Percentiles rank a stretch among this genome's conserved stretches.
Conservation (phyloP, 2,797 vertebrate genomes). For the Anolis apletophallus region DNA sequence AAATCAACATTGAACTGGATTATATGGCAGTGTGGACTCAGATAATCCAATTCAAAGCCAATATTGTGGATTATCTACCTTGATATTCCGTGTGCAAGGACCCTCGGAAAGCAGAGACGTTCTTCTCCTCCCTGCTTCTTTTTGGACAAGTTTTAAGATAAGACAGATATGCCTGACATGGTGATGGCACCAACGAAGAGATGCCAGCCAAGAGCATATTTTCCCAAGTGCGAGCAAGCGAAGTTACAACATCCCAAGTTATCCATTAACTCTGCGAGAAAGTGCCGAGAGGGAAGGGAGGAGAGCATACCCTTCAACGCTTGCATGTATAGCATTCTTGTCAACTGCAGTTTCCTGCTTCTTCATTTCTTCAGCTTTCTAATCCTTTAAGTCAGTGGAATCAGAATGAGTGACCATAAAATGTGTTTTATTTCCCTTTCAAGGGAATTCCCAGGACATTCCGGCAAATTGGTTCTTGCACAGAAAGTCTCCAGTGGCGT, state of each 20-base stretch:
- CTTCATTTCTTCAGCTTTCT: slow-evolving; percentile 44
- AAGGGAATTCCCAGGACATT: slow-evolving; percentile 12
- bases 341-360: slow-evolving; percentile 36
- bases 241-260: slow-evolving; percentile 51
- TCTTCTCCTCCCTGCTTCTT: background rate
- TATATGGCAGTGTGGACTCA: too few species aligned
- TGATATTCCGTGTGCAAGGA: too few species aligned
- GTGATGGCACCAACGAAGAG: slow-evolving; percentile 42
- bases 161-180: slow-evolving; percentile 51
- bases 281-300: background rate
- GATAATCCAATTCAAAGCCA: too few species aligned
- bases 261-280: slow-evolving; percentile 57
- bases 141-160: slow-evolving; percentile 48
- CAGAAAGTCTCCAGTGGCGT: slow-evolving; percentile 16
- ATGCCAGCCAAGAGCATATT: slow-evolving; percentile 46
- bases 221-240: slow-evolving; percentile 47
- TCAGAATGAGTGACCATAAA: slow-evolving; percentile 46
- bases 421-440: background rate
- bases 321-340: slow-evolving; percentile 25
- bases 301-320: background rate
- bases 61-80: too few species aligned
- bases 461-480: slow-evolving; percentile 3
- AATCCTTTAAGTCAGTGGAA: slow-evolving; percentile 35
- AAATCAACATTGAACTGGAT: too few species aligned
- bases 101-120: background rate